Percentiles rank a stretch among this genome's conserved stretches.
Conservation (phyloP, 2,888 invertebrate species). For the Silvanus unidentatus region DNA sequence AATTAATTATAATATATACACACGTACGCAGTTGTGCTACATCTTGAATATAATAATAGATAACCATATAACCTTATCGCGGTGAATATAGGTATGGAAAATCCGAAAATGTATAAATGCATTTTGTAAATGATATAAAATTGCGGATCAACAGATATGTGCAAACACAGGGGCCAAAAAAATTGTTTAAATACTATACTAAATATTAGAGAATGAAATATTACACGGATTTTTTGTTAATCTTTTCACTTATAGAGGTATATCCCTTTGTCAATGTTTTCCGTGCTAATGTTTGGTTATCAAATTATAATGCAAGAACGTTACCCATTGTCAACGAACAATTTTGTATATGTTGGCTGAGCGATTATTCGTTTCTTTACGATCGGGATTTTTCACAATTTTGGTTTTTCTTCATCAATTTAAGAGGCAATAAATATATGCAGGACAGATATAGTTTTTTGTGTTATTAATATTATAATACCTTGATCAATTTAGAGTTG, state of each 20-base stretch:
- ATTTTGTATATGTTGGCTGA: no score
- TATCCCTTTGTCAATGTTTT: slow-evolving; percentile 33
- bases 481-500: no score
- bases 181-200: slow-evolving; percentile 16
- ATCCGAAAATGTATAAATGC: no score
- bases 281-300: slow-evolving; percentile 32
- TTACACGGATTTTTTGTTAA: slow-evolving; percentile 23
- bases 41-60: not conserved
- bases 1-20: slow-evolving; percentile 26
- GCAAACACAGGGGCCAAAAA: not conserved
- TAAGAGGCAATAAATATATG: no score
- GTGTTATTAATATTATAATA: no score
- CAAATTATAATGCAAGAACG: slow-evolving; percentile 21
- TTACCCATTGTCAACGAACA: not conserved
- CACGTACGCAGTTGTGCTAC: not conserved
- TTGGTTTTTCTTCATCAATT: no score
- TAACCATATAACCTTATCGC: not conserved
- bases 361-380: no score
- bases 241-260: slow-evolving; percentile 28
- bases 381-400: no score
- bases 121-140: no score
- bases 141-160: not conserved
- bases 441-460: no score
- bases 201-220: slow-evolving; percentile 17
- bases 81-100: not conserved